Evolutionary conservation across 2,888 invertebrate species (phyloP), one percentile per base, ranked within the genome.

Genomic region (Acleris sparsana): DNA sequence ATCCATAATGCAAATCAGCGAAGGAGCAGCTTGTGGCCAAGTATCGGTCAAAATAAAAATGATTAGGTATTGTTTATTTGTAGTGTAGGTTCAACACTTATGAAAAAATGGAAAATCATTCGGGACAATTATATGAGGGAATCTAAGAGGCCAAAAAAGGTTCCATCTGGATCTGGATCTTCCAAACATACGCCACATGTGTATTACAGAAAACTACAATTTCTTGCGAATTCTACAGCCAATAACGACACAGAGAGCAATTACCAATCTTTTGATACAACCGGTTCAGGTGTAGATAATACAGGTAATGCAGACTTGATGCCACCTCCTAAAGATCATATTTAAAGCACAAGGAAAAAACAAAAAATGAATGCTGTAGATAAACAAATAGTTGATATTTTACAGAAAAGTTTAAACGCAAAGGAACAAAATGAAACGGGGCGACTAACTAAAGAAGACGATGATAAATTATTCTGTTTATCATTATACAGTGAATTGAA

Each of bases 1-100:
- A 66, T 61, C 62, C 57, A 66, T 62, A 66, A 39, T 62, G 66
- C 39, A 66, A 62, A 62, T 67, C 69, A 43, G 65, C 62, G 55
- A 69, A 65, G 29, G 62, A 65, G 51, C 69, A 69, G 55, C 63
- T 63, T 53, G 56, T 67, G 44, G 62, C 67, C 59, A 67, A 63
- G 25, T 25, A 25, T 25, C 25, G 5, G 25, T 25, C 25, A 25
- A 25, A 25, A 25, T 25, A 25, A 25, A 25, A 25, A n/a, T n/a
- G n/a, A n/a, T n/a, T n/a, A n/a, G n/a, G n/a, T n/a, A n/a, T n/a
- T n/a, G n/a, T n/a, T n/a, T n/a, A n/a, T n/a, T n/a, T n/a, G n/a
- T n/a, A n/a, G n/a, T n/a, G n/a, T n/a, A n/a, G n/a, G n/a, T n/a
- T n/a, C n/a, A n/a, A n/a, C n/a, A n/a, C n/a, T n/a, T n/a, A n/a